Evolutionary conservation across 2,797 vertebrate genomes (phyloP), one percentile per base, ranked within the genome.

Genomic region (Pristis pectinata): DNA sequence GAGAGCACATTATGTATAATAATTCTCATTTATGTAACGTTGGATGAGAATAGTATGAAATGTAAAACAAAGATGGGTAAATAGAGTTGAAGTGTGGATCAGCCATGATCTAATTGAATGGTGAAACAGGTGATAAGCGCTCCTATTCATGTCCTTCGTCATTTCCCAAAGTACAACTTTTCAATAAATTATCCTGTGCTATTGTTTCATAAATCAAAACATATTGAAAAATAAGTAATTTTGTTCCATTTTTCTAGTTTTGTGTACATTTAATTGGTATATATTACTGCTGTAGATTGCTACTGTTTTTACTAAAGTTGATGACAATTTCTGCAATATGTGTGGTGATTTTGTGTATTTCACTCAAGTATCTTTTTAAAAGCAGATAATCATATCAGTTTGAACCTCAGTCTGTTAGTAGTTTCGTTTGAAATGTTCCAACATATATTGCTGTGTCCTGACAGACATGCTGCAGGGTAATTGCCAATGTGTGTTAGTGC

Each of bases 211-310:
- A 44, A 61, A 89, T 82, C 15, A 82, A 11, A 85, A 49, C 53
- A 61, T n/a, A 59, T 89, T 83, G 37, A 83, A 64, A 19, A 30
- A 27, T 30, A 93, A 76, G 24, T 94, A 94, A 94, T 76, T 76
- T 44, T 94, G 41, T 53, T 49, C 11, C 37, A 93, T 93, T 44
- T 53, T n/a, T 3, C 11, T 34, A 1, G n/a, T 41, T 91, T 41
- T 67, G 22, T 41, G 3, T 67, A 24, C n/a, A 67, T 22, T 67
- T 89, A 89, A 8, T 24, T n/a, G 1, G 15, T 87, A 13, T 49
- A 15, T 56, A 59, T 27, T 41, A n/a, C 37, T 70, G 37, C 37
- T 72, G 70, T 93, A 13, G 67, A 44, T 30, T 70, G 22, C 67
- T 70, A 70, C 67, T 70, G 22, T 70, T 27, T 37, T 44, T 67